Evolutionary conservation across 2,797 vertebrate species (phyloP).

Genomic region (Myotis findleyi): DNA sequence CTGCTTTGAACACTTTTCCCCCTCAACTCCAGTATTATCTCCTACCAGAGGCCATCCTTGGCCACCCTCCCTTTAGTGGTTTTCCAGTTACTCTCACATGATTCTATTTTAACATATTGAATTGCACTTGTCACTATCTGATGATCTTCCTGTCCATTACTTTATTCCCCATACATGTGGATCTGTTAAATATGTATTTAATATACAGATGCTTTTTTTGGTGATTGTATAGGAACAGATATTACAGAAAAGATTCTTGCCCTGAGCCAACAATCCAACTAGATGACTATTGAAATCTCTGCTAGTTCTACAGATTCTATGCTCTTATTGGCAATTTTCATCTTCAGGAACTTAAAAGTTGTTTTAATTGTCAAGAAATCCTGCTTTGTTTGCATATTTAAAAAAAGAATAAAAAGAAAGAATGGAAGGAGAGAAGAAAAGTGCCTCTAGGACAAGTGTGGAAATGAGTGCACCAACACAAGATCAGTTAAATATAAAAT

Average conservation of each 20-base stretch:
- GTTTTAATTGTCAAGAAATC: constrained; percentile 5
- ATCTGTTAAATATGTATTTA: neutral
- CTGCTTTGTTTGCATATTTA: neutral
- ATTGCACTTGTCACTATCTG: neutral
- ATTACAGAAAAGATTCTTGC: neutral
- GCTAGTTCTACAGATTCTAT: neutral
- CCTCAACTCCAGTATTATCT: neutral
- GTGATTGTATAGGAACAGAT: neutral
- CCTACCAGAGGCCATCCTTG: neutral
- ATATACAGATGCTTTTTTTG: neutral
- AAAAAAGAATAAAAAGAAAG: neutral
- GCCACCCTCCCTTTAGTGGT: neutral
- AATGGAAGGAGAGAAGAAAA: neutral
- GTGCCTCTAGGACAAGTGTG: neutral
- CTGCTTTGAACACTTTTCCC: neutral
- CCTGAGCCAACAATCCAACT: neutral
- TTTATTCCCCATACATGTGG: neutral
- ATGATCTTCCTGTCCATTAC: neutral
- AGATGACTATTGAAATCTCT: neutral
- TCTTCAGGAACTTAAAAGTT: neutral
- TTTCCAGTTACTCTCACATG: neutral
- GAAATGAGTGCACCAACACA: neutral
- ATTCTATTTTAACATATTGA: neutral
- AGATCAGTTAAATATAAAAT: neutral
- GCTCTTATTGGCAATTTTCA: neutral